Evolutionary conservation across 1,140 invertebrate genomes (phyloP).

Genomic region (Ceratina calcarata): DNA sequence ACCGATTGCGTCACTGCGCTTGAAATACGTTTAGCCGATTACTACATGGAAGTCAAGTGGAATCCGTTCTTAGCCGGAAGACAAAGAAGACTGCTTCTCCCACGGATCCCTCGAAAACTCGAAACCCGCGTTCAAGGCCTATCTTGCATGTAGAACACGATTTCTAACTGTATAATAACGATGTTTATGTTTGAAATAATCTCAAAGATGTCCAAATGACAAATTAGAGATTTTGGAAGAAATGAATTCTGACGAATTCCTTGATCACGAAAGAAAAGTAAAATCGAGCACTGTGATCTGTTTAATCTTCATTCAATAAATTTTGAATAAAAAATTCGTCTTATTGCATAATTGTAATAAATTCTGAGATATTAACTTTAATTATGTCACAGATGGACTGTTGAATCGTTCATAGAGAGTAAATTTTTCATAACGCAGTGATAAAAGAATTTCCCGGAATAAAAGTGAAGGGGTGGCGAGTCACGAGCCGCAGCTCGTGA

Average conservation of each 20-base stretch:
- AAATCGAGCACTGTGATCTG: no score
- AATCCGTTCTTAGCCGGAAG: conserved; percentile 48
- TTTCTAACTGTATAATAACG: no score
- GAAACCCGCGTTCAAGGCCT: conserved; percentile 48
- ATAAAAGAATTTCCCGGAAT: background rate
- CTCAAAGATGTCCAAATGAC: no score
- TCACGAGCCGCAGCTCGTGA: background rate
- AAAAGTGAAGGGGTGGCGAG: background rate
- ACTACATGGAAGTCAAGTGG: conserved; percentile 26
- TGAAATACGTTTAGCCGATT: conserved; percentile 56
- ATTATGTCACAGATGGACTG: no score
- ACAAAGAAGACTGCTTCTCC: conserved; percentile 41
- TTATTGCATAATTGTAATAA: no score
- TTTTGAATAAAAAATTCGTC: no score
- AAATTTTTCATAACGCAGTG: background rate
- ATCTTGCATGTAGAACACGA: background rate
- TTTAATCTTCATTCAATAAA: no score
- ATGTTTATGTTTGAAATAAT: no score
- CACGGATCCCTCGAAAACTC: conserved; percentile 31
- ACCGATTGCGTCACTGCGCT: conserved; percentile 54
- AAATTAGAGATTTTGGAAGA: no score
- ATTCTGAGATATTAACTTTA: no score
- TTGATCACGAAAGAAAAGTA: no score
- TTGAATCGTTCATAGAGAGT: background rate
- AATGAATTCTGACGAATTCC: no score